These are phyloP conservation scores for Mastigias papua DNA, from an alignment of 30 jellyfish, hydroid and myxozoan species.

Conservation along the genomic window DNA sequence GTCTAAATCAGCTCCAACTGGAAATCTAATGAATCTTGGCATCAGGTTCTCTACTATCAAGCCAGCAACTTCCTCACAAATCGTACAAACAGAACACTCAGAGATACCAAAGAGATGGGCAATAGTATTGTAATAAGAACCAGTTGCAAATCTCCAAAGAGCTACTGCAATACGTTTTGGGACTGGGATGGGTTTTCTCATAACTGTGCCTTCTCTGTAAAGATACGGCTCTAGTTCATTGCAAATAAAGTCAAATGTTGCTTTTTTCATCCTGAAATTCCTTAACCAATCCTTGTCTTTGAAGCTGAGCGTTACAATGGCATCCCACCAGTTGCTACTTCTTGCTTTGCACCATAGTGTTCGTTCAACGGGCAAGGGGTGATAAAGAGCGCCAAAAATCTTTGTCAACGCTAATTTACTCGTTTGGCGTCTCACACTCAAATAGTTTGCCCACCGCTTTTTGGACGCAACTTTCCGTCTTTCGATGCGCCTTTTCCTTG, in stretches of 20 bases:
- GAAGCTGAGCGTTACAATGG: neutral
- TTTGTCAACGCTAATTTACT: constrained; percentile 4
- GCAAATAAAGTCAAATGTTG: constrained; percentile 19
- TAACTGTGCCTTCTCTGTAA: neutral
- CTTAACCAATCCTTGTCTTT: neutral
- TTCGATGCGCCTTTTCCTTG: constrained; percentile 7
- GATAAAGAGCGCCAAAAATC: neutral
- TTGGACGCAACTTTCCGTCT: too few relatives aligned
- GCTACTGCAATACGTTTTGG: constrained; percentile 14
- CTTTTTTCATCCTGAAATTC: constrained; percentile 22
- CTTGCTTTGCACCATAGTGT: neutral
- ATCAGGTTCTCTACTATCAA: neutral
- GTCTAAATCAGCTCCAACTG: neutral
- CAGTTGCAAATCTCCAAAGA: constrained; percentile 22
- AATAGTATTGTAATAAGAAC: constrained; percentile 13
- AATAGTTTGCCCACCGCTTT: too few relatives aligned
- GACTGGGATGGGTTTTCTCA: constrained; percentile 23
- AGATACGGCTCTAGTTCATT: constrained; percentile 10
- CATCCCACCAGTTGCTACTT: neutral
- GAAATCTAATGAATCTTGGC: constrained; percentile 38
- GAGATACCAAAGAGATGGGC: constrained; percentile 42
- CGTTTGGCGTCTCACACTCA: too few relatives aligned
- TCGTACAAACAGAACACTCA: constrained; percentile 20
- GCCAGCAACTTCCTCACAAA: constrained; percentile 20
- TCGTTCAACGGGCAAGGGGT: neutral